Base-by-base conservation (phyloP, 2,797 vertebrate genomes). In the Cynodonichthys magdalenae region DNA sequence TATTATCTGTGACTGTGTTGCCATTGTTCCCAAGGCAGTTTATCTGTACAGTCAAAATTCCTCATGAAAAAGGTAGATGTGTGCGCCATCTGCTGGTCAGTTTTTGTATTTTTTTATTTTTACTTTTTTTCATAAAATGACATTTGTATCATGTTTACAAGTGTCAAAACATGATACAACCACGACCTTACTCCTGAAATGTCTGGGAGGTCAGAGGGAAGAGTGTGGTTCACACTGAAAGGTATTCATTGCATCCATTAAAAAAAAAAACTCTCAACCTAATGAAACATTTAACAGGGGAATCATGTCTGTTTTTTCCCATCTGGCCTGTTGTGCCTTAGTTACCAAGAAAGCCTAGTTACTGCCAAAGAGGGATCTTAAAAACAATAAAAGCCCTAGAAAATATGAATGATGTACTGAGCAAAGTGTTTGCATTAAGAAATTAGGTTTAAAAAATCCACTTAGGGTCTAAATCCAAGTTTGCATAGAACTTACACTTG, bases 121-220 rank as follows among this genome's bases (percentile, higher is more conserved):
- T n/a, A n/a, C n/a, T 51, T 49, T 64, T 39, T 54, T 39, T 63
- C 36, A 59, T 10, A 36, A 36, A 34, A 9, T 11, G 10, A 36
- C 34, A 27, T 72, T 82, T 69, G 65, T 71, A 57, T 69, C 48
- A 29, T 67, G 18, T 20, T 47, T 10, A 19, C n/a, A 20, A 65
- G 65, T 71, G 59, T 83, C 71, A 77, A 17, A 82, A 84, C 80
- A 71, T 56, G 80, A 88, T 84, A 80, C 59, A 74, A 28, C 70
- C 36, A 18, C 59, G 71, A 80, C 79, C 76, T 79, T 79, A 45
- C 63, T 64, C 63, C 59, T 42, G 46, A 71, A 64, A 79, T 85
- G 74, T 48, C 67, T 58, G n/a, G 56, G 60, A 61, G 79, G 81
- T 77, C 77, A 28, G 4, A 12, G 57, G 53, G 36, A 78, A 63